Base-by-base conservation (phyloP, 92 coral and sea anemone genomes). In the Anthopleura xanthogrammica region DNA sequence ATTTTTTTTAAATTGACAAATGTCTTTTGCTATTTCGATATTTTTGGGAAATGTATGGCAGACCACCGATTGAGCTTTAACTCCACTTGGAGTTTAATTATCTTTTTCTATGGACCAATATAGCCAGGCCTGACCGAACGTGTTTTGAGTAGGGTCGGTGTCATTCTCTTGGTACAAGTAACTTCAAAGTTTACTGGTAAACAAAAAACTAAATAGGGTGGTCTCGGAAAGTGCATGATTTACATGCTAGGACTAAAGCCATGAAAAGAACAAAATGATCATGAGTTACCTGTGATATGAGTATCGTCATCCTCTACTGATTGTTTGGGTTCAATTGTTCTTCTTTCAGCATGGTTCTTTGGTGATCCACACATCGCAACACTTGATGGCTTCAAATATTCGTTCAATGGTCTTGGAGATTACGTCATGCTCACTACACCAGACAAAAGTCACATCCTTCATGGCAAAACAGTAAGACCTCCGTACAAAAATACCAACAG, bases 321-420 rank as follows among this genome's bases (percentile, higher is more conserved):
- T 43, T 14, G 16, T 75, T 29, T 75, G 79, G 24, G 1, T 20
- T 20, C 6, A 29, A 7, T 68, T 68, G 16, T 68, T 42, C 66
- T 40, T 23, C 65, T 57, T 86, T 16, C 78, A 93, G 97, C 77
- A 24, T 87, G 85, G 84, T 68, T 85, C 83, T 91, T 68, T 42
- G 97, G 97, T 64, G 97, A 93, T 85, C 97, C 97, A 0, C 97
- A 93, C 55, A 86, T 93, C 80, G 72, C 92, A 29, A 91, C 97
- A 3, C 84, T 93, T 48, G 97, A 93, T 78, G 90, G 92, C 22
- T 43, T 20, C 4, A 84, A 83, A 85, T 93, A 88, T 82, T 83
- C 92, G 13, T 93, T 93, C 58, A 93, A 93, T 58, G 97, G 97
- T 8, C 92, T 87, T 76, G 97, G 97, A 11, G 97, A 93, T 5